A percentile compares a stretch with the other conserved stretches of the same genome.
Evolutionary conservation across 2,797 vertebrate genomes (phyloP).

Genomic region (Clarias platycephalus): DNA sequence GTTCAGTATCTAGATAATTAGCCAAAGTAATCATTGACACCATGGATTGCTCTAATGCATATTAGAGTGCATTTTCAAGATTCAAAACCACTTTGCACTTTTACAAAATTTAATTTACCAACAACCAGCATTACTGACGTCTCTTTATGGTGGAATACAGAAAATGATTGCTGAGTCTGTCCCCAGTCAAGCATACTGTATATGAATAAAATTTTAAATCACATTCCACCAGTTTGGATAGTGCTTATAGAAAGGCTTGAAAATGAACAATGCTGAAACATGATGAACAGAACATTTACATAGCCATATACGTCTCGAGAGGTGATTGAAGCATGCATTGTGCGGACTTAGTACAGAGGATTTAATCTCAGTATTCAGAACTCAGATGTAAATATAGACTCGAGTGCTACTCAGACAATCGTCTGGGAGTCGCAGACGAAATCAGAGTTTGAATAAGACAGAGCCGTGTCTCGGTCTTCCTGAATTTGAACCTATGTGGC

Average conservation of each 20-base stretch:
- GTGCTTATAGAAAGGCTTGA: neutral
- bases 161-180: neutral
- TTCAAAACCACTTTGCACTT: neutral
- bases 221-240: neutral
- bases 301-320: neutral
- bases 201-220: neutral
- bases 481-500: neutral
- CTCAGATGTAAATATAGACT: constrained; percentile 15
- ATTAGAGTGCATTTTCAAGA: neutral
- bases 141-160: neutral
- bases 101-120: neutral
- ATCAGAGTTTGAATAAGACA: neutral
- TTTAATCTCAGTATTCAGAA: neutral
- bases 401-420: neutral
- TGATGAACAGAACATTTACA: neutral
- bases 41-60: neutral
- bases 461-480: neutral
- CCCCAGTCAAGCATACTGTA: neutral
- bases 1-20: neutral
- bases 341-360: neutral
- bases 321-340: neutral
- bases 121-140: neutral
- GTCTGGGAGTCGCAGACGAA: neutral
- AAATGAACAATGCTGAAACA: neutral
- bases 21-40: neutral